phyloP scores from a whole-genome alignment of 2,113 vertebrate genomes.

The Onychorhynchus coronatus region DNA sequence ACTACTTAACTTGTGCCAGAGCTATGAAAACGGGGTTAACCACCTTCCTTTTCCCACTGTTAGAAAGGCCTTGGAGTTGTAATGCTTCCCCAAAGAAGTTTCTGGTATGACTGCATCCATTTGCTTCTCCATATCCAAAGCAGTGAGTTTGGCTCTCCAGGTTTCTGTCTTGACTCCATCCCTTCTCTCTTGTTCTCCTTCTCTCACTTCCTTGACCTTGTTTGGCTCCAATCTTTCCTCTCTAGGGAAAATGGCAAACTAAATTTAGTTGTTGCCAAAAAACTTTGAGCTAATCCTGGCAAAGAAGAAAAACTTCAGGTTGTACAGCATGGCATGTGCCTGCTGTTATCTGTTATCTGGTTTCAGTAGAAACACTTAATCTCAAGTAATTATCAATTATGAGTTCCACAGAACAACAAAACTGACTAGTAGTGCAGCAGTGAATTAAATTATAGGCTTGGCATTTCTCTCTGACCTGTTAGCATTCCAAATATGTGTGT shows the following conservation, averaged over 20 bases:
- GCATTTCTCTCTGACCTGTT: not conserved
- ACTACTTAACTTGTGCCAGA: not conserved
- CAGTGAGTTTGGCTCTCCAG: not conserved
- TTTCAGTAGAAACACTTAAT: not conserved
- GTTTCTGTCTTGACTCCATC: not conserved
- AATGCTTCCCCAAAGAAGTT: not conserved
- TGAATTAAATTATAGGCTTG: constrained; percentile 38
- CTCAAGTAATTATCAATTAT: not conserved
- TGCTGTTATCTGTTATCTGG: not conserved
- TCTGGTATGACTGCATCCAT: not conserved
- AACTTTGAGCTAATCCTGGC: not conserved
- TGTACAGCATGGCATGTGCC: not conserved
- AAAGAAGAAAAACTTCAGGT: not conserved
- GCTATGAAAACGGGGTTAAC: not conserved
- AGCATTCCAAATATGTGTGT: not conserved
- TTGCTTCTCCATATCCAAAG: not conserved
- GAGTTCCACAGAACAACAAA: not conserved
- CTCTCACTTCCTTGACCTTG: not conserved
- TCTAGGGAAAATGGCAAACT: not conserved
- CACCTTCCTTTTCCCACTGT: not conserved
- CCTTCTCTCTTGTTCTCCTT: not conserved
- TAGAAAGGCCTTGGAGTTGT: not conserved
- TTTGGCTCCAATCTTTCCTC: not conserved
- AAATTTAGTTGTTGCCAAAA: not conserved
- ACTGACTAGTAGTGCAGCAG: not conserved